Evolutionary conservation across 2,113 vertebrate genomes (phyloP), one percentile per base, ranked within the genome.

Genomic region (Caloenas nicobarica): DNA sequence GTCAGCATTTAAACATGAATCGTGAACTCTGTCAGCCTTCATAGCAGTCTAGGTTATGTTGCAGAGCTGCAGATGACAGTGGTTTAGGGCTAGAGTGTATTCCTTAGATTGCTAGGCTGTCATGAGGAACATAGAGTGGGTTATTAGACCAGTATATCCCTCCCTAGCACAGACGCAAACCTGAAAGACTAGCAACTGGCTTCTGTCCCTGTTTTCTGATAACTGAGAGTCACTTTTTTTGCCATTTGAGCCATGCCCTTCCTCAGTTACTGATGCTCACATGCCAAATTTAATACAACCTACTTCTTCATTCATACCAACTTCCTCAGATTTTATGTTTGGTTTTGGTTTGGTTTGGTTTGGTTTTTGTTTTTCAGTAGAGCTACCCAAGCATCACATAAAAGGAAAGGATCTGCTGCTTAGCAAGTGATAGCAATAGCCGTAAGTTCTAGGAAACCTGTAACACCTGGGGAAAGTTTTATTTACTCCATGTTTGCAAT

Each of bases 231-330:
- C 3, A 8, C 4, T 25, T 69, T 86, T 40, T 42, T 9, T 11
- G 17, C 6, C 6, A 12, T 46, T 64, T 69, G 6, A 1, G 0
- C 25, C 14, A 14, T 7, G 22, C 13, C 33, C 29, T 81, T 50
- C 33, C 9, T 81, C n/a, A 64, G 11, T 53, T 61, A 34, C 22
- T 36, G 31, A 22, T 16, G n/a, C 4, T 70, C 54, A 48, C 23
- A 23, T 60, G 22, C 3, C 40, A 88, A 16, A 81, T 90, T 77
- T 65, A 61, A 34, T 15, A 31, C 19, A 53, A 1, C 9, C 15
- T 61, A 25, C 15, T 56, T 57, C 22, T 46, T 76, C 3, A 56
- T 48, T 66, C 36, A 33, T 44, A 48, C 6, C 3, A 38, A 3
- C 38, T 79, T 80, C 24, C 23, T 58, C 22, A 42, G 15, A 1